Evolutionary conservation across 2,113 vertebrate genomes (phyloP).

Genomic region (Pyxicephalus adspersus): DNA sequence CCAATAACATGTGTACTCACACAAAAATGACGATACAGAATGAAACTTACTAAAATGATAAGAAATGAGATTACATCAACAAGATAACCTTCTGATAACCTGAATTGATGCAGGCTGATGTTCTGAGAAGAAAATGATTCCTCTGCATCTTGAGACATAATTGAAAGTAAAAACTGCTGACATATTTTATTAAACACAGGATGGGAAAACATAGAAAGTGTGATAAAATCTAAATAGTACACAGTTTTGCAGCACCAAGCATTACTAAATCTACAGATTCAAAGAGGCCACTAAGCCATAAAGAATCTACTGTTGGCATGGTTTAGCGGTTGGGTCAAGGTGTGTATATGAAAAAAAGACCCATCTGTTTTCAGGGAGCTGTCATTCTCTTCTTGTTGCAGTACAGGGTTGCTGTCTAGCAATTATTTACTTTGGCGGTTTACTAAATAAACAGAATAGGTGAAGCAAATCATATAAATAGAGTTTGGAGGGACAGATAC

Average conservation of each 20-base stretch:
- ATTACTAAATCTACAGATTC: conserved; percentile 34
- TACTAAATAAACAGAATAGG: too few species aligned
- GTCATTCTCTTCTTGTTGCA: too few species aligned
- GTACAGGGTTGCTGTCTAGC: too few species aligned
- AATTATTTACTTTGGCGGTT: too few species aligned
- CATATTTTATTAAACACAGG: conserved; percentile 42
- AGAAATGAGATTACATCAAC: conserved; percentile 5
- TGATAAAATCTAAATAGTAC: conserved; percentile 52
- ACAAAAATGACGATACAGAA: conserved; percentile 4
- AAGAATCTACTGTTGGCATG: background rate
- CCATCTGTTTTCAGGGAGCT: too few species aligned
- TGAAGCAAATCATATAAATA: too few species aligned
- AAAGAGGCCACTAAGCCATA: conserved; percentile 12
- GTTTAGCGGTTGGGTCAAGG: background rate
- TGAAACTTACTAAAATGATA: background rate
- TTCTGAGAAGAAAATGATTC: conserved; percentile 34
- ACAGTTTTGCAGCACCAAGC: conserved; percentile 32
- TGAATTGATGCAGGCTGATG: conserved; percentile 48
- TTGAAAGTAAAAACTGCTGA: conserved; percentile 49
- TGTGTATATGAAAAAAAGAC: conserved; percentile 11
- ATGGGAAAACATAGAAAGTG: conserved; percentile 17
- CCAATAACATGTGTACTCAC: background rate
- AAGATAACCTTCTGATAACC: conserved; percentile 46
- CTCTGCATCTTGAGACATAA: conserved; percentile 42
- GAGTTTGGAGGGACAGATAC: too few species aligned